Percentiles rank a stretch among this genome's conserved stretches.
phyloP scores from a whole-genome alignment of 2,888 invertebrate genomes.

The Boloria euphrosyne region DNA sequence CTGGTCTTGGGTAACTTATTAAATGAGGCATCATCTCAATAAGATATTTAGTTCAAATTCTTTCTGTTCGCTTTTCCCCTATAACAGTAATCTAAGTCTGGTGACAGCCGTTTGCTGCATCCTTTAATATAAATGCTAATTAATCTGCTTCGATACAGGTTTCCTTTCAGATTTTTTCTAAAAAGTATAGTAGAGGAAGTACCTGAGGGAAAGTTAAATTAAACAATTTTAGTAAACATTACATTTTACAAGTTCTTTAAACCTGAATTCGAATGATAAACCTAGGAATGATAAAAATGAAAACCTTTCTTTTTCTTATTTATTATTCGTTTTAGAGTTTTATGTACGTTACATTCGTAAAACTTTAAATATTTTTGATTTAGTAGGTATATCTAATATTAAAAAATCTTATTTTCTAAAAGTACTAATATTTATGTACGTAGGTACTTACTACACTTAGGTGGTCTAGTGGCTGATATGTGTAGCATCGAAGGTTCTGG shows the following conservation, averaged over 20 bases:
- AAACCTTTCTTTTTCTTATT: no score
- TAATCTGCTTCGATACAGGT: slow-evolving; percentile 26
- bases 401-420: no score
- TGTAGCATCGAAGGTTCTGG: no score
- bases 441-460: no score
- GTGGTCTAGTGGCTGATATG: no score
- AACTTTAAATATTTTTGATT: no score
- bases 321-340: no score
- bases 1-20: not conserved
- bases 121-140: slow-evolving; percentile 30
- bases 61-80: slow-evolving; percentile 15
- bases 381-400: no score
- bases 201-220: slow-evolving; percentile 2
- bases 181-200: slow-evolving; percentile 4
- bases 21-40: not conserved
- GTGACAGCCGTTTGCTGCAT: slow-evolving; percentile 25
- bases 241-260: not conserved
- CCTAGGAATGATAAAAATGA: no score
- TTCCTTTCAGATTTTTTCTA: slow-evolving; percentile 2
- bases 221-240: not conserved
- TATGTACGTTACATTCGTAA: no score
- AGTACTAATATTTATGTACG: no score
- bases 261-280: no score
- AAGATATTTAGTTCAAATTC: slow-evolving; percentile 4
- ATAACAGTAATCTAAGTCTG: slow-evolving; percentile 22